A percentile compares a stretch with the other conserved stretches of the same genome.
phyloP scores from a whole-genome alignment of 2,888 invertebrate genomes.

The Cerastis rubricosa region DNA sequence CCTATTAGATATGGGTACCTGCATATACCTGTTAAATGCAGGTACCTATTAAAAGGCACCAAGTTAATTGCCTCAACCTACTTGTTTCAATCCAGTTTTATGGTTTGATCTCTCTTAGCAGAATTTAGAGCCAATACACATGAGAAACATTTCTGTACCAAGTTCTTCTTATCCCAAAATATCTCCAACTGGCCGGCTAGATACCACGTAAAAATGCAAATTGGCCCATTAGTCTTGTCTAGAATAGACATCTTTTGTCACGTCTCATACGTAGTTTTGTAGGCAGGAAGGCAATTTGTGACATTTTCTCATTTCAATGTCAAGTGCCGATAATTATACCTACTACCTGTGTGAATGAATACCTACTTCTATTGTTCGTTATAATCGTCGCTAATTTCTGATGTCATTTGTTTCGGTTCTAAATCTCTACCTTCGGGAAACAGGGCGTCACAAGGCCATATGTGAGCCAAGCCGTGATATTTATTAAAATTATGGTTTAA shows the following conservation, averaged over 20 bases:
- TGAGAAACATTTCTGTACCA: background rate
- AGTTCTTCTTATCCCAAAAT: background rate
- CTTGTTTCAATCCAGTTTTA: no score
- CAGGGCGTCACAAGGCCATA: slow-evolving; percentile 55
- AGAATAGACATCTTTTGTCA: slow-evolving; percentile 24
- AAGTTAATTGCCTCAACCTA: no score
- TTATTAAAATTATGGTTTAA: slow-evolving; percentile 1
- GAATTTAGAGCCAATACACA: background rate
- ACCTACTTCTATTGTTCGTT: slow-evolving; percentile 79
- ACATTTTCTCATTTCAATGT: slow-evolving; percentile 67
- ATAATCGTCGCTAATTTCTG: slow-evolving; percentile 75
- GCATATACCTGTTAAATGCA: no score
- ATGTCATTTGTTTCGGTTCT: slow-evolving; percentile 51
- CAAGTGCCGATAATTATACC: slow-evolving; percentile 55
- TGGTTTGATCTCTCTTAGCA: background rate
- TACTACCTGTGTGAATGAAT: slow-evolving; percentile 55
- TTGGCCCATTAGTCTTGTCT: slow-evolving; percentile 9
- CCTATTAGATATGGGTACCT: no score
- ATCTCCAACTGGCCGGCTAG: slow-evolving; percentile 1
- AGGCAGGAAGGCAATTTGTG: slow-evolving; percentile 39
- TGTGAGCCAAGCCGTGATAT: background rate
- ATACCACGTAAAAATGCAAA: slow-evolving; percentile 16
- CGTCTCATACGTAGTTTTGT: background rate
- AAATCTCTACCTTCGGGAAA: slow-evolving; percentile 45
- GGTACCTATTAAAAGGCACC: no score